Percentiles rank a stretch among this genome's conserved stretches.
These are phyloP conservation scores for Lepus timidus DNA, from an alignment of 2,113 vertebrate genomes.

Conservation along the genomic window DNA sequence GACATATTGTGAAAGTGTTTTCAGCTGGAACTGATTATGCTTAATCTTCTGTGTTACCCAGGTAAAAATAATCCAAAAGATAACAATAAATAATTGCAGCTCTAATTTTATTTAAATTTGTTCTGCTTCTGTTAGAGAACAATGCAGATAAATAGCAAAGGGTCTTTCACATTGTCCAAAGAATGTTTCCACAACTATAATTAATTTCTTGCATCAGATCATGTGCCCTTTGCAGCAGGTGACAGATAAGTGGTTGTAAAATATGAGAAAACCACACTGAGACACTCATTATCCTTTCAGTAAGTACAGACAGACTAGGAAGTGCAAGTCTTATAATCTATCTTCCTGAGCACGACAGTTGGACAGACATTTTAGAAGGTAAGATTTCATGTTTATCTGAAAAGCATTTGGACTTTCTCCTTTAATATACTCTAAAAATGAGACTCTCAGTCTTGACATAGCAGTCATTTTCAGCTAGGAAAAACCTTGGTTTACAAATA, in stretches of 20 bases:
- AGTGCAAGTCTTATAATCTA: neutral
- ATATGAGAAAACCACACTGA: conserved; percentile 50
- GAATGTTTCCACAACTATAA: conserved; percentile 41
- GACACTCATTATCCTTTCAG: conserved; percentile 37
- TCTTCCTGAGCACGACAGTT: neutral
- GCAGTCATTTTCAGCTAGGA: neutral
- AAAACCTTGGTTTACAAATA: neutral
- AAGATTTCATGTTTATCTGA: neutral
- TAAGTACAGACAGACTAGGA: conserved; percentile 13
- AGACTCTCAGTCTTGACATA: neutral
- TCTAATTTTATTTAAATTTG: conserved; percentile 76
- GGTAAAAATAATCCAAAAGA: conserved; percentile 84
- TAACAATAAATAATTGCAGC: conserved; percentile 84
- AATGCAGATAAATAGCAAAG: conserved; percentile 74
- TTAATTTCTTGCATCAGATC: conserved; percentile 26
- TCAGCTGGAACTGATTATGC: conserved; percentile 83
- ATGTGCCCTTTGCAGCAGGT: conserved; percentile 13
- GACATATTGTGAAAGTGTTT: conserved; percentile 81
- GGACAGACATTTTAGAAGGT: neutral
- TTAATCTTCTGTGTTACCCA: conserved; percentile 83
- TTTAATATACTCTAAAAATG: neutral
- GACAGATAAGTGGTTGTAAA: conserved; percentile 59
- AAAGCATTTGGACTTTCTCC: neutral
- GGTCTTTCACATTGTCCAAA: conserved; percentile 61
- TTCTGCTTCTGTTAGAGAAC: conserved; percentile 71